These are phyloP conservation scores for Eudemis profundana DNA, from an alignment of 2,888 invertebrate species.

Conservation along the genomic window DNA sequence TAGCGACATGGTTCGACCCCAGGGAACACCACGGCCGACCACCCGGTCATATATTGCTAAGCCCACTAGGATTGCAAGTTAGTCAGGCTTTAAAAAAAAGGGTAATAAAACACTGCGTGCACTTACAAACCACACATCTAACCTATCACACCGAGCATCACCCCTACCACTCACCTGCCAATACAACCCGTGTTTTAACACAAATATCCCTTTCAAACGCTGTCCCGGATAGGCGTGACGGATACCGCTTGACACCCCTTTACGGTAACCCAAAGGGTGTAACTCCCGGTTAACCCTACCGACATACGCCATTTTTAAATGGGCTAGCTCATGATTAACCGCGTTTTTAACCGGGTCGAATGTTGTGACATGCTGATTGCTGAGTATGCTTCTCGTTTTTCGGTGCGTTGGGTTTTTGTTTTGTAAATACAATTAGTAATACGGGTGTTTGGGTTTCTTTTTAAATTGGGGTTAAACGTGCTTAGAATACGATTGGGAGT, in stretches of 20 bases:
- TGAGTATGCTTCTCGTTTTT: constrained; percentile 15
- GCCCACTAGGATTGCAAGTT: no score
- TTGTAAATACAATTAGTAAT: constrained; percentile 7
- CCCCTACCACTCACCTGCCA: constrained; percentile 12
- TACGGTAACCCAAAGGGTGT: background rate
- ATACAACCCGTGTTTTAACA: constrained; percentile 33
- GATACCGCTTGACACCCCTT: constrained; percentile 24
- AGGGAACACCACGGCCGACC: no score
- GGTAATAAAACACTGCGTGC: no score
- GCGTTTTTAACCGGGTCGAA: constrained; percentile 32
- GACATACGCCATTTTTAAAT: background rate
- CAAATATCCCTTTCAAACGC: constrained; percentile 27
- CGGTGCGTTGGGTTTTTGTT: constrained; percentile 7
- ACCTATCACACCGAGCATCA: background rate
- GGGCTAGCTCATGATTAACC: constrained; percentile 37
- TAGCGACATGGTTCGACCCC: no score
- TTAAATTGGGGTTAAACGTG: no score
- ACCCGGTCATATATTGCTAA: no score
- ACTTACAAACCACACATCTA: background rate
- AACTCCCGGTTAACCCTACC: background rate
- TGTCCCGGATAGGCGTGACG: constrained; percentile 33
- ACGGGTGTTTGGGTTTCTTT: background rate
- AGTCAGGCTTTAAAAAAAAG: no score
- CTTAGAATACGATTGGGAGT: no score
- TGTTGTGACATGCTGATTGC: constrained; percentile 26